These are phyloP conservation scores for Acholoe squamosa DNA, from an alignment of 2,888 invertebrate species.

Conservation along the genomic window DNA sequence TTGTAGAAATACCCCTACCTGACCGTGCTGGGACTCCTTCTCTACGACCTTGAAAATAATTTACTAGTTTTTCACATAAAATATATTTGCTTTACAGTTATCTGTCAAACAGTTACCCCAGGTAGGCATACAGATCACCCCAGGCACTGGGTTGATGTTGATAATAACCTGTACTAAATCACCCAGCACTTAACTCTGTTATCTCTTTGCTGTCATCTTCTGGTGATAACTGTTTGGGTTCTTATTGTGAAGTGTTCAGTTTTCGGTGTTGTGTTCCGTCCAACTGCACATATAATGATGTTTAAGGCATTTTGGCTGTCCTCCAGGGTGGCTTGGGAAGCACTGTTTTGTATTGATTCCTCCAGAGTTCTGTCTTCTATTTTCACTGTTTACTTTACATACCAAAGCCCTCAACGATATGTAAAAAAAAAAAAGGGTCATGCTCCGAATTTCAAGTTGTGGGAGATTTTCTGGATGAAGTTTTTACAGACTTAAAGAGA, in stretches of 20 bases:
- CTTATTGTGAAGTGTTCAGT: background rate
- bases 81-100: background rate
- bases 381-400: background rate
- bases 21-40: no score
- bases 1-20: no score
- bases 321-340: background rate
- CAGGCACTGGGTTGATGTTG: background rate
- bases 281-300: background rate
- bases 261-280: constrained; percentile 10
- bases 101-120: constrained; percentile 45
- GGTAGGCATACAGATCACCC: constrained; percentile 19
- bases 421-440: no score
- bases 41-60: no score
- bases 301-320: background rate
- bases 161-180: background rate
- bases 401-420: no score
- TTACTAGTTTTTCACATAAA: no score
- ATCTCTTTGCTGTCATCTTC: background rate
- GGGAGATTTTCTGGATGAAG: no score
- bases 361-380: background rate
- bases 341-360: background rate
- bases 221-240: background rate
- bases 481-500: no score
- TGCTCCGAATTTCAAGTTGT: no score
- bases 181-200: background rate